Evolutionary conservation across 2,797 vertebrate species (phyloP), one percentile per base, ranked within the genome.

Genomic region (Leucoraja ocellata): DNA sequence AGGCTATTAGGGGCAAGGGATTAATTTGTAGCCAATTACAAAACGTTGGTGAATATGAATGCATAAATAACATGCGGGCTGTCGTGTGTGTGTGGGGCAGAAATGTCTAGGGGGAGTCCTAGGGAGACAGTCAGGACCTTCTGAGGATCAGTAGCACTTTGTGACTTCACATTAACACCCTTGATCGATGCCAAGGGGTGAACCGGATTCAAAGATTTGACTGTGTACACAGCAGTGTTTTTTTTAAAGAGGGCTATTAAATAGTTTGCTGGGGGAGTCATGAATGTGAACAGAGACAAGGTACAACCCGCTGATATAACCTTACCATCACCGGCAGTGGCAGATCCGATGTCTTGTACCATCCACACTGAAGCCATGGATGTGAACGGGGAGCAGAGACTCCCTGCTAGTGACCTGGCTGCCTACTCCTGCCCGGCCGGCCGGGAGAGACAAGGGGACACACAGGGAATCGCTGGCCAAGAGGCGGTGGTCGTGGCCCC

Each of bases 1-100:
- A 96, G 97, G 95, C 97, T 96, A 96, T 97, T 97, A 97, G 95
- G 95, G 96, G 95, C 96, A 95, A 96, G 96, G 97, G 96, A 97
- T 97, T 98, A 96, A 97, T 97, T 98, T 97, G 97, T 97, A 97
- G 96, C 96, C 97, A 97, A 97, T 98, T 98, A 97, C 96, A 95
- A 95, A n/a, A 94, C 95, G 93, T 91, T 95, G 95, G 94, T 96
- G 96, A 97, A 97, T 97, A 96, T 96, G 96, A 96, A 96, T 95
- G 96, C 96, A 96, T 97, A 97, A 97, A 97, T 97, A 97, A 97
- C 95, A 93, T 93, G 91, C 93, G 94, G 96, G 93, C 95, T 94
- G 94, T 94, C 58, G 88, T 63, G 93, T 36, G 39, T 86, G 39
- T 86, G 93, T 71, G 93, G 39, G 91, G 91, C 4, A 84, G 77